Evolutionary conservation across 2,888 invertebrate genomes (phyloP).

Genomic region (Steinernema scapterisci): DNA sequence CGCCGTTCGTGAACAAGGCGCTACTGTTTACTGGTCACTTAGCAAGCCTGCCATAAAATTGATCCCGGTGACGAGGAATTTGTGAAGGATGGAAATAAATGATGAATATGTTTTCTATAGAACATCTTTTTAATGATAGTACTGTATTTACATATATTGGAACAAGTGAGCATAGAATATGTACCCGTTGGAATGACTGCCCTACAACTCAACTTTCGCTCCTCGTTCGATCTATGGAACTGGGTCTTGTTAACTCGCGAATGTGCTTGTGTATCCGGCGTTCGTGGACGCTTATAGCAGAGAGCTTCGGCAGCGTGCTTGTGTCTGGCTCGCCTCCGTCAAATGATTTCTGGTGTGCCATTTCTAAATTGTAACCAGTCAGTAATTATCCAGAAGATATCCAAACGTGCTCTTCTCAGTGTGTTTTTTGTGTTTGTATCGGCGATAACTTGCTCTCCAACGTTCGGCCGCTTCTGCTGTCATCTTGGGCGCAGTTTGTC

Average conservation of each 20-base stretch:
- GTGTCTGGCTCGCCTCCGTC: neutral
- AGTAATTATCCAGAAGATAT: neutral
- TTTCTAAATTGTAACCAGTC: neutral
- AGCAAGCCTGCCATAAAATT: too few species aligned
- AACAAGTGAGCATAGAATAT: too few species aligned
- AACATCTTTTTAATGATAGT: too few species aligned
- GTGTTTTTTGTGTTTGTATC: slow-evolving; percentile 64
- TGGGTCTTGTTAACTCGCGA: slow-evolving; percentile 36
- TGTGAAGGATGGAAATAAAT: too few species aligned
- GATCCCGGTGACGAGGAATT: too few species aligned
- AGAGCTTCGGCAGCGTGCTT: neutral
- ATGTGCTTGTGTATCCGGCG: slow-evolving; percentile 42
- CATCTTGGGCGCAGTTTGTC: slow-evolving; percentile 62
- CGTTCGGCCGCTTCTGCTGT: slow-evolving; percentile 65
- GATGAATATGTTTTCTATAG: too few species aligned
- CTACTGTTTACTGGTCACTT: too few species aligned
- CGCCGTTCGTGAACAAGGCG: neutral
- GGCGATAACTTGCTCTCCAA: slow-evolving; percentile 63
- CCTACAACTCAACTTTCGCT: neutral
- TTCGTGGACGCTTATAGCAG: slow-evolving; percentile 8
- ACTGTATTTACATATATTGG: too few species aligned
- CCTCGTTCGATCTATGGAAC: neutral
- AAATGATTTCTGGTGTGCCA: slow-evolving; percentile 16
- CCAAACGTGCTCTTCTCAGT: slow-evolving; percentile 53
- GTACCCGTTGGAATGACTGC: neutral